A percentile compares a stretch with the other conserved stretches of the same genome.
phyloP scores from a whole-genome alignment of 2,113 vertebrate genomes.

The Hydropotes inermis region DNA sequence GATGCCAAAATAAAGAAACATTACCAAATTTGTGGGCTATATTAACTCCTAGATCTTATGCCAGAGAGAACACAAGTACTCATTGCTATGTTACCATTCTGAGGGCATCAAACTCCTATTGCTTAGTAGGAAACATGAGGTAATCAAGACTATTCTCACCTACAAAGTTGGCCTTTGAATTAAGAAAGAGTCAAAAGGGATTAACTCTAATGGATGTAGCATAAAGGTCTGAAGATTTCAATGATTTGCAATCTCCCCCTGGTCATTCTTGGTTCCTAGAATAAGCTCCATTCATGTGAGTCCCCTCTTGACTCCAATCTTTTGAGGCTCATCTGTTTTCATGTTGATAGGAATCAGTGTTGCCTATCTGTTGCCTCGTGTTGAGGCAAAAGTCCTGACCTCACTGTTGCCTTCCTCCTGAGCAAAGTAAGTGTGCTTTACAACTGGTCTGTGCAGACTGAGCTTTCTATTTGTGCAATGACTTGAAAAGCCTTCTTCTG shows the following conservation, averaged over 20 bases:
- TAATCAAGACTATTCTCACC: not conserved
- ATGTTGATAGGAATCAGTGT: not conserved
- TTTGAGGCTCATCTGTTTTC: not conserved
- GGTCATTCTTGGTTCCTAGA: not conserved
- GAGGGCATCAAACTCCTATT: not conserved
- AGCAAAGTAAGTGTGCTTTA: not conserved
- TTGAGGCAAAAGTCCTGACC: not conserved
- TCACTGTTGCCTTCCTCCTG: not conserved
- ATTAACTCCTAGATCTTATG: not conserved
- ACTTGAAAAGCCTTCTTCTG: not conserved
- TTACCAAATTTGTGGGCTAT: not conserved
- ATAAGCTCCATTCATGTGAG: not conserved
- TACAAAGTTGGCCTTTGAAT: conserved; percentile 21
- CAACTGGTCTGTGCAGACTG: not conserved
- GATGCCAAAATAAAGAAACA: conserved; percentile 33
- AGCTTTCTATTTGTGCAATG: not conserved
- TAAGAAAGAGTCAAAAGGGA: conserved; percentile 10
- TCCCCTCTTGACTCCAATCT: not conserved
- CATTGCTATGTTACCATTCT: not conserved
- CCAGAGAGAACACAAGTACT: not conserved
- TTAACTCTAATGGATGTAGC: not conserved
- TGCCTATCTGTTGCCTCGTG: no score
- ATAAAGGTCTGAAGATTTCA: not conserved
- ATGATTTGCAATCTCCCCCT: not conserved
- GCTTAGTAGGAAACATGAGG: not conserved